phyloP scores from a whole-genome alignment of 64 coral and sea anemone genomes.

The Montipora efflorescens region DNA sequence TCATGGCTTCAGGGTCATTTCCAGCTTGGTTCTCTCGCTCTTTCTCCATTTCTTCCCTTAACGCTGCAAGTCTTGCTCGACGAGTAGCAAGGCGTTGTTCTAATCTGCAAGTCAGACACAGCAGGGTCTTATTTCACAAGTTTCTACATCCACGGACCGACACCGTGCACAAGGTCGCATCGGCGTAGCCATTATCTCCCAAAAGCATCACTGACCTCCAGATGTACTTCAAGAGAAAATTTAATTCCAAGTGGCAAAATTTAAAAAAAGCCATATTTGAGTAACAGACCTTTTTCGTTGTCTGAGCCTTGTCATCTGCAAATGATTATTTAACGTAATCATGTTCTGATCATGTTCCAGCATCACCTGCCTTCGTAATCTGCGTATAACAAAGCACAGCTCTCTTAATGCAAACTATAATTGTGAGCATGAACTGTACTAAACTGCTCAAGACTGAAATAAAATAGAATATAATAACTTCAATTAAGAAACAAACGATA shows the following conservation, averaged over 20 bases:
- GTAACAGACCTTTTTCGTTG: slow-evolving; percentile 91
- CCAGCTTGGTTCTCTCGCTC: slow-evolving; percentile 55
- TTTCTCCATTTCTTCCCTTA: slow-evolving; percentile 73
- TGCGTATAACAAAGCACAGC: slow-evolving; percentile 1
- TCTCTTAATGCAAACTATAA: too few relatives aligned
- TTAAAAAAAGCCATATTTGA: too few relatives aligned
- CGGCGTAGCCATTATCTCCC: too few relatives aligned
- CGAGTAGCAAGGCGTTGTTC: slow-evolving; percentile 88
- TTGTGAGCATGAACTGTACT: too few relatives aligned
- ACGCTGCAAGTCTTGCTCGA: slow-evolving; percentile 81
- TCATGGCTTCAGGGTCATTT: slow-evolving; percentile 76
- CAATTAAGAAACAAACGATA: too few relatives aligned
- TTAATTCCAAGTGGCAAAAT: too few relatives aligned
- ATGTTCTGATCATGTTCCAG: slow-evolving; percentile 97
- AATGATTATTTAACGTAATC: slow-evolving; percentile 85
- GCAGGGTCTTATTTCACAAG: too few relatives aligned
- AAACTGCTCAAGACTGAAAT: too few relatives aligned
- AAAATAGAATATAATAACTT: too few relatives aligned
- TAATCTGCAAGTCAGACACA: slow-evolving; percentile 35
- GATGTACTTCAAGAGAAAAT: too few relatives aligned
- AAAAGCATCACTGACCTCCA: too few relatives aligned
- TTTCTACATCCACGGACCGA: too few relatives aligned
- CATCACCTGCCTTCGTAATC: slow-evolving; percentile 94
- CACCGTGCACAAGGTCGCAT: neutral
- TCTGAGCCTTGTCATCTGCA: slow-evolving; percentile 94